These are phyloP conservation scores for Phenacoccus solenopsis DNA, from an alignment of 1,140 invertebrate species.

Conservation along the genomic window DNA sequence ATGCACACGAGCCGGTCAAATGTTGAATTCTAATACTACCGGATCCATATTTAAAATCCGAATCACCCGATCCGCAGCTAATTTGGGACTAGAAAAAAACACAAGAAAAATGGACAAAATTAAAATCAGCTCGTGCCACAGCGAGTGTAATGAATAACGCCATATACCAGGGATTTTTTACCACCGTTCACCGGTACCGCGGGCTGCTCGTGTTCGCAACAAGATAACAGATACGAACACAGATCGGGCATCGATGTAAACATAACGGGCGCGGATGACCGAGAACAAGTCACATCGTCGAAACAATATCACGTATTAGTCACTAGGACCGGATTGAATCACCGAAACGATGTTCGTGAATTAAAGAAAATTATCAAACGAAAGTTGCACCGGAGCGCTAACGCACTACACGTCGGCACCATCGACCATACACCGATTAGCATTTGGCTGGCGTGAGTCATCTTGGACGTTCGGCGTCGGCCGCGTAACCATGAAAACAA, in stretches of 20 bases:
- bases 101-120: background rate
- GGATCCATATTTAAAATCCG: background rate
- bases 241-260: constrained; percentile 3
- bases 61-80: background rate
- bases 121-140: background rate
- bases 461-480: no score
- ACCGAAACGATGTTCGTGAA: no score
- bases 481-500: background rate
- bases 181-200: background rate
- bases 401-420: no score
- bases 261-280: background rate
- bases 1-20: background rate
- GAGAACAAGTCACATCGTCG: background rate
- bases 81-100: background rate
- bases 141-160: background rate
- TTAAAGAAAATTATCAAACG: no score
- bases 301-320: no score
- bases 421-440: no score
- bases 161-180: background rate
- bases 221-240: background rate
- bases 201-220: background rate
- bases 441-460: background rate
- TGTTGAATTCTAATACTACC: constrained; percentile 4
- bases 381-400: no score
- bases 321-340: no score